These are phyloP conservation scores for Timandra comae DNA, from an alignment of 2,888 invertebrate species.

Conservation along the genomic window DNA sequence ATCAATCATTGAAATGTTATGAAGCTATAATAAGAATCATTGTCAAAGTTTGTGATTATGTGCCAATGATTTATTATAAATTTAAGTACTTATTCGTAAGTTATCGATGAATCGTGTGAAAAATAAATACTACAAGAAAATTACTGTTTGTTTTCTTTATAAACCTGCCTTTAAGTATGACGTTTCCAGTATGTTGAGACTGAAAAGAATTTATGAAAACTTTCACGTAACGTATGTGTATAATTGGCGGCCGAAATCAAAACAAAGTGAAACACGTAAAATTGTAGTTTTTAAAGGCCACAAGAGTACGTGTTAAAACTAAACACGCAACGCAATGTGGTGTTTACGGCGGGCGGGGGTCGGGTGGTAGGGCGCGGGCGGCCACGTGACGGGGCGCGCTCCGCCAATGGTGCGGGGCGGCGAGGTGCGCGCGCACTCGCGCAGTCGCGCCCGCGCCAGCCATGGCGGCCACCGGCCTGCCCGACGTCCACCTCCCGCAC, in stretches of 20 bases:
- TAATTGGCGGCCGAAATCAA: conserved; percentile 48
- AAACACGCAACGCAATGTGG: conserved; percentile 32
- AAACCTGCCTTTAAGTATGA: no score
- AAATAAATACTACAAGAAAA: conserved; percentile 32
- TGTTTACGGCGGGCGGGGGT: conserved; percentile 34
- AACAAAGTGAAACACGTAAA: conserved; percentile 55
- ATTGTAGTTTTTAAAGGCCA: conserved; percentile 52
- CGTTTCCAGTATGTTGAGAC: no score
- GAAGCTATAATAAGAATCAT: conserved; percentile 49
- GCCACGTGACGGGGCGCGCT: conserved; percentile 45
- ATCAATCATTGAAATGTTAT: conserved; percentile 7
- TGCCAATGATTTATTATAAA: conserved; percentile 74
- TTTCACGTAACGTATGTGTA: conserved; percentile 21
- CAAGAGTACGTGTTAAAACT: conserved; percentile 47
- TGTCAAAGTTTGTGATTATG: conserved; percentile 75
- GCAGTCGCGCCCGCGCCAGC: conserved; percentile 71
- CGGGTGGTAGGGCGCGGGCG: conserved; percentile 26
- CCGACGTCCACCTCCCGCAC: conserved; percentile 80
- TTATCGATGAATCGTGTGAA: conserved; percentile 27
- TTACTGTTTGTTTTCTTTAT: background rate
- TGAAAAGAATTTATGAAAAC: no score
- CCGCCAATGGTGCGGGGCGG: conserved; percentile 44
- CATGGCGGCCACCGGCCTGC: conserved; percentile 79
- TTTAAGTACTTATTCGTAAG: conserved; percentile 28
- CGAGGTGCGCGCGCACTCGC: conserved; percentile 58